These are phyloP conservation scores for Aldabrachelys gigantea DNA, from an alignment of 2,113 vertebrate species.

Conservation along the genomic window DNA sequence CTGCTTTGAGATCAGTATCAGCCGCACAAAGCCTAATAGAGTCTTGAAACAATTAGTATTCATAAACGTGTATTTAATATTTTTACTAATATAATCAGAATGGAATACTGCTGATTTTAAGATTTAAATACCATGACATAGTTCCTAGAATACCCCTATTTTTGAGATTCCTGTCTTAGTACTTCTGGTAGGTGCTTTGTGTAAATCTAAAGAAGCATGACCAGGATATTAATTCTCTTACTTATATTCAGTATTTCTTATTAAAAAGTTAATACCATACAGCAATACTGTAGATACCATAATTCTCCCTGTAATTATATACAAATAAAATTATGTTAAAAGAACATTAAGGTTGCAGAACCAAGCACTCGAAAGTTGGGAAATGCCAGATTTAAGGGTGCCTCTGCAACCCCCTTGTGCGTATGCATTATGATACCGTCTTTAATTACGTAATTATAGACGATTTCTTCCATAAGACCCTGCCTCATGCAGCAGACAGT, in stretches of 20 bases:
- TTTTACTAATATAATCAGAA: background rate
- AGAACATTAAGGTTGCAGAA: background rate
- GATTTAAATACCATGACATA: background rate
- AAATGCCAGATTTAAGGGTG: background rate
- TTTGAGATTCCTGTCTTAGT: background rate
- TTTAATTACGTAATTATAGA: background rate
- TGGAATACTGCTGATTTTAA: background rate
- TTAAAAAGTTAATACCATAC: background rate
- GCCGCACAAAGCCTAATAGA: background rate
- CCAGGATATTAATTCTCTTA: background rate
- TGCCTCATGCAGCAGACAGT: background rate
- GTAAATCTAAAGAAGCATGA: background rate
- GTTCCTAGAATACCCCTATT: background rate
- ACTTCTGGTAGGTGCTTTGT: background rate
- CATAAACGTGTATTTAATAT: background rate
- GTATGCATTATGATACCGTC: background rate
- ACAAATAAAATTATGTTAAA: background rate
- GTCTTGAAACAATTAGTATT: background rate
- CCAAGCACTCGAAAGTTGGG: background rate
- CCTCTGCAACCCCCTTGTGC: background rate
- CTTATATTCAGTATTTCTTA: background rate
- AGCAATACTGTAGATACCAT: background rate
- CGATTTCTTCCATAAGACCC: background rate
- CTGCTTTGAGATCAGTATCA: background rate
- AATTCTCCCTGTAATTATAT: background rate